Evolutionary conservation across 2,113 vertebrate genomes (phyloP).

Genomic region (Plecturocebus donacophilus): DNA sequence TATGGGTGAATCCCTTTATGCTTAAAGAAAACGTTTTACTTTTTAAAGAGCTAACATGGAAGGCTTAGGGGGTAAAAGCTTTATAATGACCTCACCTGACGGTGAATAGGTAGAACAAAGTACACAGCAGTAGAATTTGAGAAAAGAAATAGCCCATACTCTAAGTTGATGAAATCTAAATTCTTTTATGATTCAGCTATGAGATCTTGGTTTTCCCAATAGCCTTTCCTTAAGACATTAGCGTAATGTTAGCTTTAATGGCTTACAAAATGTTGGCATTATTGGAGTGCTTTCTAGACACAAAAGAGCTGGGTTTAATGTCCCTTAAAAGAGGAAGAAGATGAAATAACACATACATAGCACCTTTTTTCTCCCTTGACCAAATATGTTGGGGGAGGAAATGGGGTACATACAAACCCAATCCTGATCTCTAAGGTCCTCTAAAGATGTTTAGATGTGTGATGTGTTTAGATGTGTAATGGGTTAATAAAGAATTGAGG

Average conservation of each 20-base stretch:
- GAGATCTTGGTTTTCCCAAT: not conserved
- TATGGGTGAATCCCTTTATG: not conserved
- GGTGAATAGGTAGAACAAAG: not conserved
- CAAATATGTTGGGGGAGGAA: not conserved
- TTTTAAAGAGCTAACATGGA: conserved; percentile 6
- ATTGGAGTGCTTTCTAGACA: conserved; percentile 5
- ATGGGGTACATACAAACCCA: not conserved
- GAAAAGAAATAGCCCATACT: not conserved
- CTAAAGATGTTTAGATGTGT: not conserved
- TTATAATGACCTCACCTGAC: not conserved
- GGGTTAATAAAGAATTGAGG: not conserved
- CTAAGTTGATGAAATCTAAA: not conserved
- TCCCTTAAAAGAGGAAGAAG: not conserved
- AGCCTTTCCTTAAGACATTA: not conserved
- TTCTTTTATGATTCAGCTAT: not conserved
- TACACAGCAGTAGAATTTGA: not conserved
- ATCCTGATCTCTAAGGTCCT: not conserved
- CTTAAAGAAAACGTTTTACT: not conserved
- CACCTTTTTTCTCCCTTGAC: not conserved
- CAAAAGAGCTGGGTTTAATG: not conserved
- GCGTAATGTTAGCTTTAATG: not conserved
- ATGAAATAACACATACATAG: not conserved
- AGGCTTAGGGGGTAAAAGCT: not conserved
- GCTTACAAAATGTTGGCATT: not conserved
- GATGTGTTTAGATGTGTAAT: not conserved